phyloP scores from a whole-genome alignment of 2,888 invertebrate species.

The Thereva unica region DNA sequence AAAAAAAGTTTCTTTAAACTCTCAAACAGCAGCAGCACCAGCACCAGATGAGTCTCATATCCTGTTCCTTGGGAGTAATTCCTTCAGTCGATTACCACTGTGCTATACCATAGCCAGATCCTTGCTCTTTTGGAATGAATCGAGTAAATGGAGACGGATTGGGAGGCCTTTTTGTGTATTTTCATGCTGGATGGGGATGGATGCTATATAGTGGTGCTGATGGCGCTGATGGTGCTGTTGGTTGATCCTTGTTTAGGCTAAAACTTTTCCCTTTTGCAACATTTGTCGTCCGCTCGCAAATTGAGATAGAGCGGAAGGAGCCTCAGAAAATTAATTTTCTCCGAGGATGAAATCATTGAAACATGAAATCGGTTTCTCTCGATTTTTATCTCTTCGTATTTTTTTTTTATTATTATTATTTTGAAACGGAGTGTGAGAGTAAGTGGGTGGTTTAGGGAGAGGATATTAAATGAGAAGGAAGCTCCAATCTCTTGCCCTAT shows the following conservation, averaged over 20 bases:
- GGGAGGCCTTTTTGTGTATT: too few species aligned
- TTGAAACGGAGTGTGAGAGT: too few species aligned
- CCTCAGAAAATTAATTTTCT: slow-evolving; percentile 34
- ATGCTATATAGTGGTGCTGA: too few species aligned
- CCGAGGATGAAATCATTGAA: slow-evolving; percentile 33
- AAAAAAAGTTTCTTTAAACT: slow-evolving; percentile 27
- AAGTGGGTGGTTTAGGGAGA: not conserved
- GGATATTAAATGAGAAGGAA: slow-evolving; percentile 29
- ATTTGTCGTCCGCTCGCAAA: slow-evolving; percentile 9
- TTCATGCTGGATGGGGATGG: too few species aligned
- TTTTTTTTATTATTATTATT: too few species aligned
- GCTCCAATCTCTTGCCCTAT: slow-evolving; percentile 17
- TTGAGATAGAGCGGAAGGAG: slow-evolving; percentile 19
- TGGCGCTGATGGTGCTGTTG: too few species aligned
- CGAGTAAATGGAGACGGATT: too few species aligned
- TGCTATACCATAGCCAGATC: slow-evolving; percentile 12
- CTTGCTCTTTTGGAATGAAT: slow-evolving; percentile 1
- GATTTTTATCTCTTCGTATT: slow-evolving; percentile 26
- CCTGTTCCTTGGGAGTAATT: slow-evolving; percentile 11
- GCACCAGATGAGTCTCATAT: slow-evolving; percentile 32
- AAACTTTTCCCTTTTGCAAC: slow-evolving; percentile 15
- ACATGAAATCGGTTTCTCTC: slow-evolving; percentile 35
- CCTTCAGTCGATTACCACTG: slow-evolving; percentile 29
- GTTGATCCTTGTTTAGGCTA: slow-evolving; percentile 23
- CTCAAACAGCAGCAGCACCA: not conserved